Evolutionary conservation across 2,888 invertebrate species (phyloP).

Genomic region (Tillus elongatus): DNA sequence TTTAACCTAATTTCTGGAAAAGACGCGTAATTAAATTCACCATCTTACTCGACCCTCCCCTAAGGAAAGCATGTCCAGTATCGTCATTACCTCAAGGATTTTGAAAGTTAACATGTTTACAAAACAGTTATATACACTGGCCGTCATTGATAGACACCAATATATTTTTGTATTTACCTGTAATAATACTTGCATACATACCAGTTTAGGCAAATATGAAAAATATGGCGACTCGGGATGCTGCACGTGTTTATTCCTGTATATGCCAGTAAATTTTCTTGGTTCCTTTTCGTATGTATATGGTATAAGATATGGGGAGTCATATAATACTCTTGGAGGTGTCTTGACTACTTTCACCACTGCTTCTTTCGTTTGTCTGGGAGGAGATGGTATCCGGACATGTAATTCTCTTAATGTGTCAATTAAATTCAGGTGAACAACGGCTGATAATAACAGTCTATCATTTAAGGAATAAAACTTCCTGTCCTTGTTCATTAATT

Average conservation of each 20-base stretch:
- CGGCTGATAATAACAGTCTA: slow-evolving; percentile 35
- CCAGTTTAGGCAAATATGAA: slow-evolving; percentile 28
- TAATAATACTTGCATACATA: no score
- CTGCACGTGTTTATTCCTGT: slow-evolving; percentile 30
- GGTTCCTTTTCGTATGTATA: slow-evolving; percentile 22
- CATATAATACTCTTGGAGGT: slow-evolving; percentile 16
- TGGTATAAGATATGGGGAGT: slow-evolving; percentile 35
- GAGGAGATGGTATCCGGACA: slow-evolving; percentile 39
- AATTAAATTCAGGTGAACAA: slow-evolving; percentile 36
- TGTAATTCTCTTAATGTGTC: slow-evolving; percentile 38
- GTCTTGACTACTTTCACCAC: slow-evolving; percentile 9
- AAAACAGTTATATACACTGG: no score
- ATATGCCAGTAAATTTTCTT: slow-evolving; percentile 28
- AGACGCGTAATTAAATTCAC: no score
- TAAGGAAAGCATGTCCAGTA: no score
- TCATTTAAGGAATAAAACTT: slow-evolving; percentile 36
- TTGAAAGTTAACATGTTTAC: no score
- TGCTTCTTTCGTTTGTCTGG: slow-evolving; percentile 17
- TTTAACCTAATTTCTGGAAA: no score
- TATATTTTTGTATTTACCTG: no score
- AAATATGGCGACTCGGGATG: slow-evolving; percentile 36
- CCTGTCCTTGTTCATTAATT: slow-evolving; percentile 32
- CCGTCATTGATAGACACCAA: no score
- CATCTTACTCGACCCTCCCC: no score
- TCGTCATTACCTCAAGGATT: no score